Percentiles rank a stretch among this genome's conserved stretches.
Evolutionary conservation across 53 echinoderm and acorn worm genomes (phyloP).

Genomic region (Pentamera pediparva): DNA sequence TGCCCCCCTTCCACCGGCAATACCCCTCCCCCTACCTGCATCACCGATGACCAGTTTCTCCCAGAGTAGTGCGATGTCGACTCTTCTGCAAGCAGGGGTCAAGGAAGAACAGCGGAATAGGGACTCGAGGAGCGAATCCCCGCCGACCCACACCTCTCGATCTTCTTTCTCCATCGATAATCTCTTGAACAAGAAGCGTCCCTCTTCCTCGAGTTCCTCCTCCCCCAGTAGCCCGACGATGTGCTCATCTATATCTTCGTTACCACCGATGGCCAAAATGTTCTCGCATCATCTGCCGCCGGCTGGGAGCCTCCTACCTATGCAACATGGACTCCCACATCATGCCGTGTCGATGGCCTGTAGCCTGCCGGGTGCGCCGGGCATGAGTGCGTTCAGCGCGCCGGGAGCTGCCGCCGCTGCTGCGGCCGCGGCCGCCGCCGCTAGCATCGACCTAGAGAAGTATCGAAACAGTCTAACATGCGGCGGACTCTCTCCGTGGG

Average conservation of each 20-base stretch:
- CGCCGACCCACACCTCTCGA: conserved; percentile 58
- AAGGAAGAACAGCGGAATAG: conserved; percentile 5
- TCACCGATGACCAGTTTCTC: conserved; percentile 61
- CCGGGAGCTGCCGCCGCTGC: conserved; percentile 36
- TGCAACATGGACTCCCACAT: conserved; percentile 21
- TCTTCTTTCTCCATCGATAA: conserved; percentile 85
- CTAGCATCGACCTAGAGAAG: conserved; percentile 82
- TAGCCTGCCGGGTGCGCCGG: conserved; percentile 32
- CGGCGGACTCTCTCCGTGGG: conserved; percentile 73
- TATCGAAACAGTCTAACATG: conserved; percentile 93
- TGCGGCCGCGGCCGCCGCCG: conserved; percentile 65
- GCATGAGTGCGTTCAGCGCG: conserved; percentile 37
- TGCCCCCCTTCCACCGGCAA: conserved; percentile 87
- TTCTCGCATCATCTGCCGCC: conserved; percentile 22
- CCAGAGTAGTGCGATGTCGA: conserved; percentile 62
- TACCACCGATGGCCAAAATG: conserved; percentile 20
- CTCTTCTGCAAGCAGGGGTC: conserved; percentile 64
- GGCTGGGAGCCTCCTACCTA: conserved; percentile 19
- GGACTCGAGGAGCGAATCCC: conserved; percentile 43
- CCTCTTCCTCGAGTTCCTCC: conserved; percentile 37
- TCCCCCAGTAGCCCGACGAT: conserved; percentile 8
- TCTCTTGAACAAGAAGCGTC: conserved; percentile 64
- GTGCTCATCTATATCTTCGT: background rate
- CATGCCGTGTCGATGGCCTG: conserved; percentile 37
- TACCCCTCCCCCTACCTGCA: conserved; percentile 87